A percentile compares a stretch with the other conserved stretches of the same genome.
These are phyloP conservation scores for Carassius gibelio DNA, from an alignment of 2,113 vertebrate genomes.

Conservation along the genomic window DNA sequence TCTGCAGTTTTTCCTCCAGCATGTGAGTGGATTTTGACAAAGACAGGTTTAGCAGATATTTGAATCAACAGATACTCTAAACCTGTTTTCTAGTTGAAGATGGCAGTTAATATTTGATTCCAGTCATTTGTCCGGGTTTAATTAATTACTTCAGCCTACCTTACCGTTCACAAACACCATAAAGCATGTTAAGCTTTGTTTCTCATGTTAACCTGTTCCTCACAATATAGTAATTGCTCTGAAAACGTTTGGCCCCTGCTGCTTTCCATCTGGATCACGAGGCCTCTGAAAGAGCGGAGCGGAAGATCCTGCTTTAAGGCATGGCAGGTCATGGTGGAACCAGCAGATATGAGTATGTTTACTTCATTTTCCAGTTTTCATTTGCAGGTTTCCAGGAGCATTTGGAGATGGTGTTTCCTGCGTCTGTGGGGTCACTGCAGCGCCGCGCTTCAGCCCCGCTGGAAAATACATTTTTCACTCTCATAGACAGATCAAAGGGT, in stretches of 20 bases:
- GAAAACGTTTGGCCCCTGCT: not conserved
- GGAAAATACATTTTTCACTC: slow-evolving; percentile 79
- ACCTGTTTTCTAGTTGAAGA: too few relatives aligned
- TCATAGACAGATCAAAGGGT: slow-evolving; percentile 76
- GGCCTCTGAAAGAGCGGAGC: not conserved
- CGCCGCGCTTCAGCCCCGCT: slow-evolving; percentile 63
- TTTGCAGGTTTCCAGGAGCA: slow-evolving; percentile 65
- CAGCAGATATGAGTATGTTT: slow-evolving; percentile 62
- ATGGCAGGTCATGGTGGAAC: slow-evolving; percentile 3
- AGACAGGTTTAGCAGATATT: not conserved
- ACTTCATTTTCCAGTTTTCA: slow-evolving; percentile 72
- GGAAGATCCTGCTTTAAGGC: slow-evolving; percentile 9
- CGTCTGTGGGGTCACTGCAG: slow-evolving; percentile 68
- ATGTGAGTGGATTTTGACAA: not conserved
- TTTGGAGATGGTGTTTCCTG: slow-evolving; percentile 64
- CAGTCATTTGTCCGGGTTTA: not conserved
- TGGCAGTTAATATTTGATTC: not conserved
- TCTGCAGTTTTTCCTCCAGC: not conserved
- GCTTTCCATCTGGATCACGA: not conserved
- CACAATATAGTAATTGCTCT: not conserved
- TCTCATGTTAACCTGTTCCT: not conserved
- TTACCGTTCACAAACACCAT: not conserved
- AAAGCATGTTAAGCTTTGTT: not conserved
- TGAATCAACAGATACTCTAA: not conserved
- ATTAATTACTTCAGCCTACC: not conserved